Percentiles rank a stretch among this genome's conserved stretches.
Conservation (phyloP, 2,113 vertebrate species). For the Apistogramma diplotaenia region DNA sequence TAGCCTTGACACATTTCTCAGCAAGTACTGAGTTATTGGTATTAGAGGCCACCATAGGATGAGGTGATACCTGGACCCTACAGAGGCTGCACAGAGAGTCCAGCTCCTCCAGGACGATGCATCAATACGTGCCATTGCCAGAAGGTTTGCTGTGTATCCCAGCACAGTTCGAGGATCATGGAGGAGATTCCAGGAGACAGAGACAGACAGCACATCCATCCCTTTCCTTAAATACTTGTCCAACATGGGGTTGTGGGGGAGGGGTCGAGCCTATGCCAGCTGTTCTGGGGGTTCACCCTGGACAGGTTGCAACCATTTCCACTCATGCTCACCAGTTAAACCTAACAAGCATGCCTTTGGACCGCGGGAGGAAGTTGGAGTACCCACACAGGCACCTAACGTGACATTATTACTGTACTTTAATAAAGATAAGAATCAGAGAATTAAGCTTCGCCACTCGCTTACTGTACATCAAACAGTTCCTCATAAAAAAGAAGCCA, state of each 20-base stretch:
- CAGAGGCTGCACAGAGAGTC: too few species aligned
- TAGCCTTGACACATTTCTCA: background rate
- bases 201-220: too few species aligned
- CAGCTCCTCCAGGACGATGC: too few species aligned
- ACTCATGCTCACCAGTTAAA: background rate
- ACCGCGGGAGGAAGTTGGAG: background rate
- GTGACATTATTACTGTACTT: background rate
- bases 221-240: too few species aligned
- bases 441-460: background rate
- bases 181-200: too few species aligned
- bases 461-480: background rate
- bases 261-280: background rate
- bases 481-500: background rate
- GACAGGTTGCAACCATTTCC: background rate
- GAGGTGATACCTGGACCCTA: too few species aligned
- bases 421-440: background rate
- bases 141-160: too few species aligned
- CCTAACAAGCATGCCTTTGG: background rate
- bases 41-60: background rate
- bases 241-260: background rate
- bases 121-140: too few species aligned
- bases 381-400: background rate
- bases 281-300: background rate
- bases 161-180: too few species aligned
- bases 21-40: background rate